phyloP scores from a whole-genome alignment of 2,888 invertebrate genomes.

The Pinctada fucata region DNA sequence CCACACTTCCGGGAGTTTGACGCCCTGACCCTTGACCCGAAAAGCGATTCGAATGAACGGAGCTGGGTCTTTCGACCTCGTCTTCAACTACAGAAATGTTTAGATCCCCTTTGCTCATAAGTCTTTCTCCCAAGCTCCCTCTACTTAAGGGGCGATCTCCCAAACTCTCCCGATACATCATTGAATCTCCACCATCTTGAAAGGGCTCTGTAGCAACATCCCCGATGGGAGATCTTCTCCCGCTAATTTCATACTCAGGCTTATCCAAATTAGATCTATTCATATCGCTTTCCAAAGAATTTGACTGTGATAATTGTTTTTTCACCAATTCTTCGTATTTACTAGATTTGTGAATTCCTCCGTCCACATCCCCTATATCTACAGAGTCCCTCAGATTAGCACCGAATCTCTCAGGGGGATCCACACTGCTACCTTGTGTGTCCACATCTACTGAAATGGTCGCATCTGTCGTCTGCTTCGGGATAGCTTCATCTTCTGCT shows the following conservation, averaged over 20 bases:
- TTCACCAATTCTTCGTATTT: constrained; percentile 61
- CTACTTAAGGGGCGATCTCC: constrained; percentile 13
- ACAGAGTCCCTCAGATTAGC: not conserved
- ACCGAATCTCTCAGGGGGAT: not conserved
- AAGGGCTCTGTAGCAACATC: constrained; percentile 58
- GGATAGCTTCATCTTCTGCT: not conserved
- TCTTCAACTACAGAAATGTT: constrained; percentile 45
- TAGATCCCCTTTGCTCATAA: constrained; percentile 15
- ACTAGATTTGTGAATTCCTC: constrained; percentile 20
- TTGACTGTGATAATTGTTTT: constrained; percentile 54
- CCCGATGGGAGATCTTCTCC: constrained; percentile 61
- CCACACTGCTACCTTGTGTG: not conserved
- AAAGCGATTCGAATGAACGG: constrained; percentile 30
- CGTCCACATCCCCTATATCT: not conserved
- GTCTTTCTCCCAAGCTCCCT: constrained; percentile 8
- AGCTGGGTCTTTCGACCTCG: constrained; percentile 44
- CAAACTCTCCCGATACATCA: constrained; percentile 18
- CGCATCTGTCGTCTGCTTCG: not conserved
- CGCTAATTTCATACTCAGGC: constrained; percentile 40
- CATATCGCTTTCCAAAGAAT: constrained; percentile 34
- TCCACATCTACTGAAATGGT: not conserved
- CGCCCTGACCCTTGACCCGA: constrained; percentile 28
- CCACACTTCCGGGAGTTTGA: constrained; percentile 38
- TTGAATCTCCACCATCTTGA: constrained; percentile 49
- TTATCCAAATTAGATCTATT: constrained; percentile 39